Evolutionary conservation across 2,797 vertebrate genomes (phyloP).

Genomic region (Alca torda): DNA sequence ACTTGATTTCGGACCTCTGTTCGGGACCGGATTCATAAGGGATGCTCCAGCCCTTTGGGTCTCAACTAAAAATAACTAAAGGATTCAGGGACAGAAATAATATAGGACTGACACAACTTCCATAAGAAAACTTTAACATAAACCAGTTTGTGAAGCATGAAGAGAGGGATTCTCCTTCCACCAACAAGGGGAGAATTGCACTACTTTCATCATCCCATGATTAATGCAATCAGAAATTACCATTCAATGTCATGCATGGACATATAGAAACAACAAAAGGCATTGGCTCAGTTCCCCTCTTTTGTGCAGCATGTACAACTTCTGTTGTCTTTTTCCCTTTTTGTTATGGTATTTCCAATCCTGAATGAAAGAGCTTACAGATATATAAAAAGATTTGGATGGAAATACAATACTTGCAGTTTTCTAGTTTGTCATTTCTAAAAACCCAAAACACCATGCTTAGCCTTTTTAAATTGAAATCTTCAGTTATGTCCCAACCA

Average conservation of each 20-base stretch:
- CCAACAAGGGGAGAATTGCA: neutral
- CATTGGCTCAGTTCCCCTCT: neutral
- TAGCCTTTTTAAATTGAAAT: constrained; percentile 40
- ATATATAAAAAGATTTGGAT: constrained; percentile 65
- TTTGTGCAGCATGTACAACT: constrained; percentile 1
- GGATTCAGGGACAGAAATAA: neutral
- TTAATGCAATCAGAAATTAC: neutral
- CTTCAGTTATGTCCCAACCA: constrained; percentile 40
- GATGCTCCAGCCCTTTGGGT: neutral
- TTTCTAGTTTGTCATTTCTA: constrained; percentile 50
- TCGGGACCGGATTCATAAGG: neutral
- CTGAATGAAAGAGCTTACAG: constrained; percentile 49
- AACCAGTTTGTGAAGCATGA: neutral
- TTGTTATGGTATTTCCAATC: constrained; percentile 27
- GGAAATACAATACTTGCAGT: constrained; percentile 50
- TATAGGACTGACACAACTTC: neutral
- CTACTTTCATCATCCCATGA: neutral
- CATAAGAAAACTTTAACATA: neutral
- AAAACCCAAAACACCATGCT: constrained; percentile 39
- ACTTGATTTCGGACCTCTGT: neutral
- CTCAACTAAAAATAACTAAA: neutral
- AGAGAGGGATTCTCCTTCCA: neutral
- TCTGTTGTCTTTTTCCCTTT: neutral
- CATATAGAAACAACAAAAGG: neutral
- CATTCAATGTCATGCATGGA: neutral